These are phyloP conservation scores for Cheirogaleus medius DNA, from an alignment of 2,113 vertebrate species.

Conservation along the genomic window DNA sequence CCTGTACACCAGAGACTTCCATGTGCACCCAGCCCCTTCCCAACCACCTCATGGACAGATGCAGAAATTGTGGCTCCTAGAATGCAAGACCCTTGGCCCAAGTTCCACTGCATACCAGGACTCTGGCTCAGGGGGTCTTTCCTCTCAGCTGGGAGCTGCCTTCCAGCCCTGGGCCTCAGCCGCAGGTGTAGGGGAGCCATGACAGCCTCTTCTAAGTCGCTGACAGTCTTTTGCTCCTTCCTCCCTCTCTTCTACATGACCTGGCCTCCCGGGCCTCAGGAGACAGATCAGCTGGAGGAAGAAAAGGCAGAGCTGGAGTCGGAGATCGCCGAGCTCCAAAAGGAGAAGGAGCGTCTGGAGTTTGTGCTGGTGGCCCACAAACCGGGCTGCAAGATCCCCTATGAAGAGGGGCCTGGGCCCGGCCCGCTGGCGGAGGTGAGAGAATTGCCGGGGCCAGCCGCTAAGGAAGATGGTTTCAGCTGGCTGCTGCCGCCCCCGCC, in stretches of 20 bases:
- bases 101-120: background rate
- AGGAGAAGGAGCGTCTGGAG: slow-evolving; percentile 97
- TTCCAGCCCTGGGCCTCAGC: background rate
- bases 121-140: background rate
- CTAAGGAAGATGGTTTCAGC: slow-evolving; percentile 92
- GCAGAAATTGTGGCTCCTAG: background rate
- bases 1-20: background rate
- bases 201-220: background rate
- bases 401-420: slow-evolving; percentile 86
- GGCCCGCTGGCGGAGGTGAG: slow-evolving; percentile 82
- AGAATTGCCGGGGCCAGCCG: slow-evolving; percentile 83
- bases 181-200: background rate
- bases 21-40: background rate
- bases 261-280: slow-evolving; percentile 81
- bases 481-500: slow-evolving; percentile 84
- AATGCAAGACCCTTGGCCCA: background rate
- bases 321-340: slow-evolving; percentile 95
- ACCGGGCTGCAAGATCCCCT: slow-evolving; percentile 94
- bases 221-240: background rate
- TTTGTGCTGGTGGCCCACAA: slow-evolving; percentile 96
- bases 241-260: background rate
- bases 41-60: background rate
- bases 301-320: slow-evolving; percentile 96
- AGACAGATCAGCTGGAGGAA: slow-evolving; percentile 96
- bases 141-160: background rate